These are phyloP conservation scores for Hippocampus kuda DNA, from an alignment of 2,797 vertebrate genomes.

Conservation along the genomic window DNA sequence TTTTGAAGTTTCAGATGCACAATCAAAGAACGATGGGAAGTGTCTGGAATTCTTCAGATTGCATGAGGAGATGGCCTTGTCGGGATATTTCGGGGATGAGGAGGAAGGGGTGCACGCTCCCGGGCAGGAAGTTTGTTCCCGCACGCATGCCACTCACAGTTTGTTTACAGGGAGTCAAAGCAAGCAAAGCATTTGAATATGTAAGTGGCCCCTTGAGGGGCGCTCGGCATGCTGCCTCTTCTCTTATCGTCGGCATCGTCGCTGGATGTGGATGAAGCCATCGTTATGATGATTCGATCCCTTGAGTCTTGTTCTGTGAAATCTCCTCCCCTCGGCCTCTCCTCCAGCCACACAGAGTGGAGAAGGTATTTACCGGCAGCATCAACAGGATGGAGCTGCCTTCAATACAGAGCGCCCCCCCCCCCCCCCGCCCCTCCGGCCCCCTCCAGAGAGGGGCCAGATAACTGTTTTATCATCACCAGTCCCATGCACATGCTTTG, in stretches of 20 bases:
- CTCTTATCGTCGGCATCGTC: conserved; percentile 62
- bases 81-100: conserved; percentile 36
- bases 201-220: conserved; percentile 44
- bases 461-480: conserved; percentile 81
- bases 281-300: conserved; percentile 65
- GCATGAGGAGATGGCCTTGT: conserved; percentile 32
- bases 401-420: conserved; percentile 66
- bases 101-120: conserved; percentile 32
- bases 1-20: background rate
- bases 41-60: conserved; percentile 46
- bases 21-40: conserved; percentile 21
- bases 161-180: conserved; percentile 61
- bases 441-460: conserved; percentile 46
- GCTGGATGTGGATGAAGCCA: conserved; percentile 64
- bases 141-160: conserved; percentile 55
- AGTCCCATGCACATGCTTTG: conserved; percentile 73
- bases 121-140: conserved; percentile 69
- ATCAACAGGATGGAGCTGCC: conserved; percentile 73
- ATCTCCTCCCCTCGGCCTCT: conserved; percentile 12
- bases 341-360: conserved; percentile 33
- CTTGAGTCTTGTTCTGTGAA: conserved; percentile 64
- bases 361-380: conserved; percentile 72
- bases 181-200: conserved; percentile 53
- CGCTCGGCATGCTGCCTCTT: conserved; percentile 44
- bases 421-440: conserved; percentile 30